phyloP scores from a whole-genome alignment of 2,113 vertebrate species.

The Lampris megalopsis region DNA sequence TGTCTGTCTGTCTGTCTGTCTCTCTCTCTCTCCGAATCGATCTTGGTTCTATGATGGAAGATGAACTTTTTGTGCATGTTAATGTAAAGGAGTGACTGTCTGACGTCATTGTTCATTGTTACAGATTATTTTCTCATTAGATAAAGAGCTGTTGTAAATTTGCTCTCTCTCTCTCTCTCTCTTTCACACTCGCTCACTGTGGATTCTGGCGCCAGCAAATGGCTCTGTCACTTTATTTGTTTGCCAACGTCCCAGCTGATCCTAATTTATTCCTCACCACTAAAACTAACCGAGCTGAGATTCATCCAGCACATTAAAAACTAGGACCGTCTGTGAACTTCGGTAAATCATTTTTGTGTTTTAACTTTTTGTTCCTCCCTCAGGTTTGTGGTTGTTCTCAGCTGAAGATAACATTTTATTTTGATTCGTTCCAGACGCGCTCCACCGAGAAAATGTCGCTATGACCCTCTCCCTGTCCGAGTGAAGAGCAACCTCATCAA shows the following conservation, averaged over 20 bases:
- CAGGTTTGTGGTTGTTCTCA: too few relatives aligned
- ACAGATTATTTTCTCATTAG: too few relatives aligned
- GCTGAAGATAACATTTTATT: too few relatives aligned
- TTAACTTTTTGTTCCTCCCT: not conserved
- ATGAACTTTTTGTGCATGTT: too few relatives aligned
- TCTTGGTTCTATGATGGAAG: too few relatives aligned
- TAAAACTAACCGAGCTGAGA: not conserved
- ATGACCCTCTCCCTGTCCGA: conserved; percentile 85
- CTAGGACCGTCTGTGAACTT: not conserved
- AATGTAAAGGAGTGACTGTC: too few relatives aligned
- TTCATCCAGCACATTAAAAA: not conserved
- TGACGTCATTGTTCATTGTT: too few relatives aligned
- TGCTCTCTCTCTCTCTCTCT: not conserved
- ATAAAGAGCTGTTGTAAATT: too few relatives aligned
- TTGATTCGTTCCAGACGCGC: conserved; percentile 83
- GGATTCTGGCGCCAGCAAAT: conserved; percentile 4
- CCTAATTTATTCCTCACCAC: not conserved
- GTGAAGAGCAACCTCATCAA: conserved; percentile 85
- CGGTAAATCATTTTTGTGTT: conserved; percentile 41
- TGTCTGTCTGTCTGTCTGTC: not conserved
- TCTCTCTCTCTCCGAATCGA: not conserved
- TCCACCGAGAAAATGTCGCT: conserved; percentile 88
- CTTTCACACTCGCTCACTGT: not conserved
- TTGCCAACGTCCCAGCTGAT: conserved; percentile 19
- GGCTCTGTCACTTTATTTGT: conserved; percentile 42